Base-by-base conservation (phyloP, 1,140 invertebrate species). In the Drosophila lacertosa region DNA sequence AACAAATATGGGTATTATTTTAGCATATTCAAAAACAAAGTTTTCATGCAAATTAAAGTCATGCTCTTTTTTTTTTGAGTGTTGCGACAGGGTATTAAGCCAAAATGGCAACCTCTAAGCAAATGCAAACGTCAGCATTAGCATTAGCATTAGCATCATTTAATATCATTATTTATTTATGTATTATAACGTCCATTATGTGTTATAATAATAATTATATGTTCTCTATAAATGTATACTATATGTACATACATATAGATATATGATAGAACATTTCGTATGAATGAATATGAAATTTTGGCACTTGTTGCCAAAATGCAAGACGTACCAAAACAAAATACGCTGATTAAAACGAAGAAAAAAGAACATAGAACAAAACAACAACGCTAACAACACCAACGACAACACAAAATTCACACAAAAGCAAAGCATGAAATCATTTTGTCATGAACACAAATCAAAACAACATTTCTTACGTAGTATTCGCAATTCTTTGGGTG, bases 251-350 rank as follows among this genome's bases (percentile, higher is more conserved):
- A 39, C 5, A 39, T 16, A 40, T 9, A 40, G n/a, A 32, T 54
- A 39, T 35, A 68, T 47, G 33, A 39, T 62, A 29, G 39, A 62
- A 69, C 18, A 64, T 62, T 54, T 44, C 18, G 62, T 63, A 82
- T 81, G 78, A 81, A 81, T 81, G 78, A 81, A 81, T 71, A 66
- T 71, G 55, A 68, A 53, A 57, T 70, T 65, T 79, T 74, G 58
- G 58, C 65, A 35, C 18, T 20, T n/a, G 29, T 32, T 20, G 29
- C 13, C 37, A 48, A 63, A 78, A 78, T 70, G 42, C 42, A 62
- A 74, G 70, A 54, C 57, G 20, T 32, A 72, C 29, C 77, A 80
- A 74, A 80, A 80, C 77, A 80, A 72, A 80, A 62, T 58, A 54
- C 50, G 76, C n/a, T 22, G 51, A 65, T 57, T 50, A 65, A 70